Conservation (phyloP, 2,888 invertebrate species). For the Ryuthela nishihirai region DNA sequence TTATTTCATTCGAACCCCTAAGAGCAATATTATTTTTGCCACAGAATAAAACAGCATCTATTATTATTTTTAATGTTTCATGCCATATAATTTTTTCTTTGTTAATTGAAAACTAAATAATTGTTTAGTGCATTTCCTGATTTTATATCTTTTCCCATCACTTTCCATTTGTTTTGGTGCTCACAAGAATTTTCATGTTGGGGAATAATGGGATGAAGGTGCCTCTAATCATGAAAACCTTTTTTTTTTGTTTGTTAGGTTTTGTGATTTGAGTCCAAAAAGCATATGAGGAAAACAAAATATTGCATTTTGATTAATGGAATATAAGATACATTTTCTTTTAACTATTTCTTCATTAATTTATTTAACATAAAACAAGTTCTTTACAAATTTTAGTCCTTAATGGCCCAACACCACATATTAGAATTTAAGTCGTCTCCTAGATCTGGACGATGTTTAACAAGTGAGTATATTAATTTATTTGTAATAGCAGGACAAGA, state of each 20-base stretch:
- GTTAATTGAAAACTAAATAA: slow-evolving; percentile 1
- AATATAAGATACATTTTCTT: background rate
- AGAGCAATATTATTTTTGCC: background rate
- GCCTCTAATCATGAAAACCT: background rate
- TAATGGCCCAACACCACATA: background rate
- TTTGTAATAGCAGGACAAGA: slow-evolving; percentile 3
- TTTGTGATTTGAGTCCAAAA: slow-evolving; percentile 3
- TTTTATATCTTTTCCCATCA: slow-evolving; percentile 6
- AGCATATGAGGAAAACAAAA: slow-evolving; percentile 4
- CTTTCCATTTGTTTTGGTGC: slow-evolving; percentile 11
- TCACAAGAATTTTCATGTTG: slow-evolving; percentile 7
- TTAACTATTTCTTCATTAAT: background rate
- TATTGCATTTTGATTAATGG: background rate
- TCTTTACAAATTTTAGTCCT: background rate
- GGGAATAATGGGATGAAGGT: slow-evolving; percentile 3
- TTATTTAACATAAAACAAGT: slow-evolving; percentile 2
- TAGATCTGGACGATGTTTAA: slow-evolving; percentile 3
- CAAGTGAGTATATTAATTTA: background rate
- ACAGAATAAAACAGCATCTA: too few species aligned
- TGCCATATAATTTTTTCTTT: background rate
- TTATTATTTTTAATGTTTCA: background rate
- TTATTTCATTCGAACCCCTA: background rate
- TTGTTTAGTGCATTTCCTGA: slow-evolving; percentile 4
- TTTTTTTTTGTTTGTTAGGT: background rate
- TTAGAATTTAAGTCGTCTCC: background rate